These are phyloP conservation scores for Spilarctia lutea DNA, from an alignment of 2,888 invertebrate genomes.

Conservation along the genomic window DNA sequence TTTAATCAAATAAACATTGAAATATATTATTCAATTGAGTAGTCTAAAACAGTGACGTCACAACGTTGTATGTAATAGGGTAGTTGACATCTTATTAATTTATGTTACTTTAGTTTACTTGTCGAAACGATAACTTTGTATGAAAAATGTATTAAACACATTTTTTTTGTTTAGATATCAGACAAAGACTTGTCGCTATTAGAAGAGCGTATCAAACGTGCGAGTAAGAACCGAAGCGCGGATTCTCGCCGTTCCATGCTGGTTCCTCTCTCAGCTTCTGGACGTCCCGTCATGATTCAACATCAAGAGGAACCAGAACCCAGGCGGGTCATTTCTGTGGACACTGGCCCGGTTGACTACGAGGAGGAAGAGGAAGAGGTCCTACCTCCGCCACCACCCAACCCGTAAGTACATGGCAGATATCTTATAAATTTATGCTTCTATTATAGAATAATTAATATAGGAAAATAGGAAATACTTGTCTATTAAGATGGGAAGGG, in stretches of 20 bases:
- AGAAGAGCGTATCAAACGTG: conserved; percentile 98
- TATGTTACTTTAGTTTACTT: too few species aligned
- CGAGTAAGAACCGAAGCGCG: conserved; percentile 88
- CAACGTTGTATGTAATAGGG: too few species aligned
- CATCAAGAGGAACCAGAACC: conserved; percentile 61
- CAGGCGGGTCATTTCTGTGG: conserved; percentile 66
- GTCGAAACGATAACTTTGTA: too few species aligned
- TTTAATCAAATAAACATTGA: too few species aligned
- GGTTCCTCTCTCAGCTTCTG: conserved; percentile 78
- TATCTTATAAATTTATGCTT: not conserved
- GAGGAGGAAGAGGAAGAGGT: conserved; percentile 74
- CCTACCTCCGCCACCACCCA: conserved; percentile 57
- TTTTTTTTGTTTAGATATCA: conserved; percentile 88
- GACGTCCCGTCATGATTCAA: conserved; percentile 68
- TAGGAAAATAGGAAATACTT: not conserved
- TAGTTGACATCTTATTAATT: too few species aligned
- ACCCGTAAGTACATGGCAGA: conserved; percentile 55
- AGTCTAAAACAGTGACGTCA: too few species aligned
- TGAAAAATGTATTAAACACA: too few species aligned
- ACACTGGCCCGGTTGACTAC: conserved; percentile 63
- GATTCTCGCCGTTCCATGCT: conserved; percentile 81
- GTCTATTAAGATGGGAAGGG: not conserved
- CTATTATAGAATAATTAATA: not conserved
- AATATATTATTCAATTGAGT: too few species aligned
- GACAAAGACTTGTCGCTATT: conserved; percentile 98